Base-by-base conservation (phyloP, 2,888 invertebrate species). In the Macaria liturata region DNA sequence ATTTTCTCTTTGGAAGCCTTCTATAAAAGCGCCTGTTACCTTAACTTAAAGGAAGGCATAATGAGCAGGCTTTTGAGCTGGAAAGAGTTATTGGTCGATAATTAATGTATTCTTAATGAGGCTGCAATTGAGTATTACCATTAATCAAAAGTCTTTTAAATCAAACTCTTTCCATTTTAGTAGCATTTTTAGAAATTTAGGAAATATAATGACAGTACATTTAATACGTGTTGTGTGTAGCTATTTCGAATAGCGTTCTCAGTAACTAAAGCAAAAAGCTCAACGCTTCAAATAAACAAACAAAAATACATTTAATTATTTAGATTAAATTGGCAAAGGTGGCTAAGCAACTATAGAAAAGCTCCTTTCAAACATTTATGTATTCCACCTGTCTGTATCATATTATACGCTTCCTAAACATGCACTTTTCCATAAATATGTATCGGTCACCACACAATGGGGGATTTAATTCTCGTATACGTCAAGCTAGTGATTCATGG, bases 21-120 rank as follows among this genome's bases (percentile, higher is more conserved):
- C 34, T 37, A 20, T 2, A 20, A 20, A 20, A 20, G 39, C 43
- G 58, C 47, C 45, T 57, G 39, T 55, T 44, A 34, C 44, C 39
- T 37, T 67, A 61, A 55, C 59, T 54, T 59, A 58, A 40, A 43
- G 54, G n/a, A 9, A 6, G 37, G 53, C 20, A n/a, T 49, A 54
- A 59, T 50, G 49, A 31, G 31, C 50, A 54, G 43, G 46, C 3
- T 59, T 50, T 54, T 44, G 39, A 50, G 49, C 3, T 44, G 32
- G 30, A 31, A 45, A 30, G 31, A 45, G 30, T 37, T 40, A 54
- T 50, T 58, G 45, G 53, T 30, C 32, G 37, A 40, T 54, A 54
- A 54, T 50, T 47, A 59, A 54, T 45, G 43, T 32, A 8, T 9
- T 37, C 39, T 43, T 43, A 50, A 54, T 32, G 9, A 54, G 30